Evolutionary conservation across 2,113 vertebrate species (phyloP).

Genomic region (Xenus cinereus): DNA sequence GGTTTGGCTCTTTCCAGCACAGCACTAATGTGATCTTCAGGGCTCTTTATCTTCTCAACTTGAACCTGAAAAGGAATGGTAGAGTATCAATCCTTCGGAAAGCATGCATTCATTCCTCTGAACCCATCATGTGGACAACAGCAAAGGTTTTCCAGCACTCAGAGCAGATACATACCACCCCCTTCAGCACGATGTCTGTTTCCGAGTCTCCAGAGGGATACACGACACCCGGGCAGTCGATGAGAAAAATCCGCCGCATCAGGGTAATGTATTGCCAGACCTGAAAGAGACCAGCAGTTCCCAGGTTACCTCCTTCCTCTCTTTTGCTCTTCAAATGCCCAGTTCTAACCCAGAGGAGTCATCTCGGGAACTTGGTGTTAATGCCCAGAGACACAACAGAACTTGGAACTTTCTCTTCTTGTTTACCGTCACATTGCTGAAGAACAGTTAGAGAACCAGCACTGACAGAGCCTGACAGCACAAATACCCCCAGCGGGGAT

Average conservation of each 20-base stretch:
- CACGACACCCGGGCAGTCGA: conserved; percentile 96
- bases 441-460: not conserved
- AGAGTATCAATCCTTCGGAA: not conserved
- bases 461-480: not conserved
- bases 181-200: conserved; percentile 93
- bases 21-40: conserved; percentile 90
- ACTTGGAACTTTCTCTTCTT: not conserved
- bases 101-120: not conserved
- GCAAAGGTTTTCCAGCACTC: not conserved
- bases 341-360: not conserved
- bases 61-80: conserved; percentile 82
- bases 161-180: conserved; percentile 83
- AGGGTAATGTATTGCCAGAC: conserved; percentile 99
- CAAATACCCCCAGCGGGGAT: not conserved
- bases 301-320: not conserved
- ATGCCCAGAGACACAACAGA: not conserved
- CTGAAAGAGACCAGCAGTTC: conserved; percentile 55
- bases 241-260: conserved; percentile 97
- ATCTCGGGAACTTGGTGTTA: not conserved
- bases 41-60: conserved; percentile 95
- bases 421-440: not conserved
- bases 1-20: conserved; percentile 93
- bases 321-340: not conserved
- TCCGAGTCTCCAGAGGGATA: conserved; percentile 96
- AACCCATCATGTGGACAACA: not conserved